Evolutionary conservation across 2,888 invertebrate genomes (phyloP), one percentile per base, ranked within the genome.

Genomic region (Troides aeacus): DNA sequence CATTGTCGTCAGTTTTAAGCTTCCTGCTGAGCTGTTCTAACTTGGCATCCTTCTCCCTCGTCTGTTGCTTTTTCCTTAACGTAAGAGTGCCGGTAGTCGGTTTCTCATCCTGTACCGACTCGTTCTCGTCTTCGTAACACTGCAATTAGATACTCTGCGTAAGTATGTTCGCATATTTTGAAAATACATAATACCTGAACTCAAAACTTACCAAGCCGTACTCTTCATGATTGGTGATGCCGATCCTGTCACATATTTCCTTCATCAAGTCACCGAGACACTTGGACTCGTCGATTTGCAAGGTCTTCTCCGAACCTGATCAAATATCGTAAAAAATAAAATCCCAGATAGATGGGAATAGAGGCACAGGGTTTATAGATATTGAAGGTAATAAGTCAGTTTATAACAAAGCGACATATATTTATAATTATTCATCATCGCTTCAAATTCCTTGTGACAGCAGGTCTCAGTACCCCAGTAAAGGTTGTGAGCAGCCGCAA

Each of bases 201-300:
- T 53, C 53, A 53, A 2, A 53, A 72, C 86, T 82, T 69, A 93
- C 94, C 85, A 94, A 77, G 7, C 97, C 97, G 89, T 99, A 99
- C 86, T 99, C 99, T 82, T 99, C 99, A 84, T 99, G 97, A 92
- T 99, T 99, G 74, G 98, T 97, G 79, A 99, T 98, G 36, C 99
- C 99, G 80, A 99, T 97, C 92, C 97, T 98, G 50, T 97, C 96
- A 89, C 99, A 99, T 79, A 99, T 98, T 39, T 97, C 96, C 71
- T 98, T 96, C 98, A 99, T 99, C 73, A 99, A 93, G 83, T 99
- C 98, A 18, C 97, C 96, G 12, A 99, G 97, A 1, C 97, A 96
- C 90, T 98, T 98, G 64, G 98, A 97, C 86, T 99, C 99, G 86
- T 99, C 99, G 42, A 99, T 98, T 79, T 97, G 93, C 82, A 99